These are phyloP conservation scores for Danio albolineatus DNA, from an alignment of 2,797 vertebrate species.

Conservation along the genomic window DNA sequence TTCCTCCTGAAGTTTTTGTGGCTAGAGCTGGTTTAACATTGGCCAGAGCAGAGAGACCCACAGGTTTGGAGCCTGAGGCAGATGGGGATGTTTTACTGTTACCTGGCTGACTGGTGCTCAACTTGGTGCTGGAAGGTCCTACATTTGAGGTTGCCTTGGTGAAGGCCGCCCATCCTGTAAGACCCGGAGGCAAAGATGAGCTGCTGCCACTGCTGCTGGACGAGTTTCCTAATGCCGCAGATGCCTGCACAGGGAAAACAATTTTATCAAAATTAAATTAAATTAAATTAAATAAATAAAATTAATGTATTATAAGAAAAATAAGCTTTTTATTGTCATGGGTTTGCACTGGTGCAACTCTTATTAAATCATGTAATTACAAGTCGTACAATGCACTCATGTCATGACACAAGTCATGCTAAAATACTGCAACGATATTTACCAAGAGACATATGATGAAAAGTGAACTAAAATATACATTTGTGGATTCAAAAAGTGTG, in stretches of 20 bases:
- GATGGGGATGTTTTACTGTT: constrained; percentile 82
- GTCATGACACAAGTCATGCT: too few relatives aligned
- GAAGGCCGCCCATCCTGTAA: constrained; percentile 93
- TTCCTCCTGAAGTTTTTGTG: constrained; percentile 81
- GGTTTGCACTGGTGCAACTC: too few relatives aligned
- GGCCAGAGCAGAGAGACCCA: constrained; percentile 86
- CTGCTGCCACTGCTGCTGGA: constrained; percentile 74
- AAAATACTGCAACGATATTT: too few relatives aligned
- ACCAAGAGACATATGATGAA: too few relatives aligned
- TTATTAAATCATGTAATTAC: background rate
- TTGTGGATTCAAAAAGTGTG: too few relatives aligned
- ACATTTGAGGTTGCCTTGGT: constrained; percentile 84
- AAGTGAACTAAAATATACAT: too few relatives aligned
- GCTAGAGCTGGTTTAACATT: constrained; percentile 85
- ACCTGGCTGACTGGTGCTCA: constrained; percentile 80
- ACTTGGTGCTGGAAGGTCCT: constrained; percentile 84
- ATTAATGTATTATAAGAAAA: too few relatives aligned
- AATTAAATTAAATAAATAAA: background rate
- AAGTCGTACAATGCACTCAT: too few relatives aligned
- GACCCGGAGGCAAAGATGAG: constrained; percentile 83
- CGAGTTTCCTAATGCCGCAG: constrained; percentile 84
- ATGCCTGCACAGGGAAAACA: constrained; percentile 73
- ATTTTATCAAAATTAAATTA: background rate
- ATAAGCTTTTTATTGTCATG: too few relatives aligned
- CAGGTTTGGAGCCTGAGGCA: constrained; percentile 86